Base-by-base conservation (phyloP, 2,888 invertebrate genomes). In the Pandemis cinnamomeana region DNA sequence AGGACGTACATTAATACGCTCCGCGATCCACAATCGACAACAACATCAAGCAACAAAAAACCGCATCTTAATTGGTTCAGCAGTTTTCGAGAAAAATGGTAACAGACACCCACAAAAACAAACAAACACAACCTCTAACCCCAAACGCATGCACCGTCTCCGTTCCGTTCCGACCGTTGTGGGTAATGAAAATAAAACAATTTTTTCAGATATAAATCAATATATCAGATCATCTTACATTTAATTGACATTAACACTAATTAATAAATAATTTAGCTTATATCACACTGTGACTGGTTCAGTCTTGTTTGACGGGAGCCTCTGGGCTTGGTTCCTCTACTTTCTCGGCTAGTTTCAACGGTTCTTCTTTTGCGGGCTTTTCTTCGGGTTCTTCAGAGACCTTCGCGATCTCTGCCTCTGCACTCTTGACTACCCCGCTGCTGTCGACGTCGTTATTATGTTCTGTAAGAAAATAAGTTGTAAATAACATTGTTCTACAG, bases 211-310 rank as follows among this genome's bases (percentile, higher is more conserved):
- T 74, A 74, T 74, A 74, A 71, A 60, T 78, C 67, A 67, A 53
- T 80, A 80, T 78, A 81, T 78, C 70, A 73, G 75, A 69, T 72
- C 77, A 76, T 67, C 70, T 75, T 78, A 62, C 73, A 44, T 78
- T 80, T 81, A 84, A 82, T 82, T 84, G 83, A 82, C 79, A 81
- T 76, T 75, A 70, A 74, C 58, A 77, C 74, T 79, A 79, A 76
- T 84, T 78, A 83, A 82, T 86, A 82, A 80, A 78, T 82, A 82
- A 83, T 75, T 78, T 77, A 80, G 46, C 58, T 64, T 72, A 72
- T 83, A 88, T 87, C 86, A 86, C 88, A 86, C 86, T 86, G 85
- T 78, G 86, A 88, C 84, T 87, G 86, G 89, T 85, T 91, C 90
- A 91, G 91, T 89, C 91, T 91, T 91, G 51, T 87, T 83, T 76